A percentile compares a stretch with the other conserved stretches of the same genome.
These are phyloP conservation scores for Andrena flavipes DNA, from an alignment of 2,888 invertebrate genomes.

Conservation along the genomic window DNA sequence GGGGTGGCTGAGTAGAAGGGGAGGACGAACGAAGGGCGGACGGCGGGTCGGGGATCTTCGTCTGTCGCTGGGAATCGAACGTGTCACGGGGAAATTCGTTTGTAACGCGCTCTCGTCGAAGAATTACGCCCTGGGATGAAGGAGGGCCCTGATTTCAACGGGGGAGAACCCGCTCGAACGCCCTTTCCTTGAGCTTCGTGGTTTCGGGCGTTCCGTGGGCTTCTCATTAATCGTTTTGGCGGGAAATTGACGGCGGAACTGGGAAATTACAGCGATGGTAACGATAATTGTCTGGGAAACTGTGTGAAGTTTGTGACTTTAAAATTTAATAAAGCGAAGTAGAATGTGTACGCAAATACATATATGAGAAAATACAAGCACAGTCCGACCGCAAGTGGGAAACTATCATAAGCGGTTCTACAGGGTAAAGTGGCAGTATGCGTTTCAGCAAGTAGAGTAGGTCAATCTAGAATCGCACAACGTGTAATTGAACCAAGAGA, in stretches of 20 bases:
- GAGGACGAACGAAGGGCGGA: not conserved
- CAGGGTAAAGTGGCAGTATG: not conserved
- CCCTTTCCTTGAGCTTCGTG: constrained; percentile 7
- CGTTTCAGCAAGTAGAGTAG: not conserved
- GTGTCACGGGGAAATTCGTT: constrained; percentile 39
- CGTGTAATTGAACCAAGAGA: not conserved
- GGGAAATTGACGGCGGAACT: constrained; percentile 4
- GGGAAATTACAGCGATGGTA: not conserved
- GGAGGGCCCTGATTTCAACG: constrained; percentile 13
- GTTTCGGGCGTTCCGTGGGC: constrained; percentile 21
- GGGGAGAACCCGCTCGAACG: constrained; percentile 29
- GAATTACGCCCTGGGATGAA: constrained; percentile 29
- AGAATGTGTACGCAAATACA: no score
- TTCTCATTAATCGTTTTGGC: constrained; percentile 39
- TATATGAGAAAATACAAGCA: no score
- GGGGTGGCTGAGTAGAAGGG: not conserved
- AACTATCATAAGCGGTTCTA: not conserved
- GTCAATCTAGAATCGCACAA: not conserved
- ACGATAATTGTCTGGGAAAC: not conserved
- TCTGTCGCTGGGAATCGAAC: constrained; percentile 18
- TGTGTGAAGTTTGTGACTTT: not conserved
- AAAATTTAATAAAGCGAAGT: no score
- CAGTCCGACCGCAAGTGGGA: not conserved
- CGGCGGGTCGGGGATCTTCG: constrained; percentile 15
- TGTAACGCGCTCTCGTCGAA: constrained; percentile 36